phyloP scores from a whole-genome alignment of 92 coral and sea anemone species.

The Parazoanthus atlanticus region DNA sequence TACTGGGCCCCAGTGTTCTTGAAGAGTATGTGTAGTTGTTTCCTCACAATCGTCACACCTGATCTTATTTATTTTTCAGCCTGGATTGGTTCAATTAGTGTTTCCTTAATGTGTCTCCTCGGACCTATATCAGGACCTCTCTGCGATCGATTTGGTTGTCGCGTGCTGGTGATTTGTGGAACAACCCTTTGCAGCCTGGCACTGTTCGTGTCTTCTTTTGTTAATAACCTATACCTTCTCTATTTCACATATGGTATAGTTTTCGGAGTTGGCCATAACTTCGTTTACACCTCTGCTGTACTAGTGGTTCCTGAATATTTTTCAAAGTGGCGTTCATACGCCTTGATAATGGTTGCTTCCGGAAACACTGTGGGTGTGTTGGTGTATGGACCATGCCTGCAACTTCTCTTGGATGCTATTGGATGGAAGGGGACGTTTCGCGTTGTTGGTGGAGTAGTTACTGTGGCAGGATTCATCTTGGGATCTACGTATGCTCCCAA shows the following conservation, averaged over 20 bases:
- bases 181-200: slow-evolving; percentile 28
- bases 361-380: background rate
- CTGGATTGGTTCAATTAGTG: slow-evolving; percentile 40
- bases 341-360: background rate
- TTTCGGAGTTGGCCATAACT: background rate
- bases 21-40: too few species aligned
- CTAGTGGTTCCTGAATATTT: background rate
- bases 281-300: background rate
- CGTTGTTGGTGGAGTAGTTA: background rate
- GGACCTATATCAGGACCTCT: slow-evolving; percentile 29
- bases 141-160: slow-evolving; percentile 32
- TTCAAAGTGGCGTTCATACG: background rate
- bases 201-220: slow-evolving; percentile 35
- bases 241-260: slow-evolving; percentile 25
- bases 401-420: background rate
- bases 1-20: too few species aligned
- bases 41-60: background rate
- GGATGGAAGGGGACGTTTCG: background rate
- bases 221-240: slow-evolving; percentile 10
- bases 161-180: slow-evolving; percentile 38
- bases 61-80: slow-evolving; percentile 4
- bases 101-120: background rate
- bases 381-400: background rate
- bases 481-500: background rate
- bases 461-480: background rate